A percentile compares a stretch with the other conserved stretches of the same genome.
phyloP scores from a whole-genome alignment of 2,797 vertebrate genomes.

The Typhlichthys eigenmanni region DNA sequence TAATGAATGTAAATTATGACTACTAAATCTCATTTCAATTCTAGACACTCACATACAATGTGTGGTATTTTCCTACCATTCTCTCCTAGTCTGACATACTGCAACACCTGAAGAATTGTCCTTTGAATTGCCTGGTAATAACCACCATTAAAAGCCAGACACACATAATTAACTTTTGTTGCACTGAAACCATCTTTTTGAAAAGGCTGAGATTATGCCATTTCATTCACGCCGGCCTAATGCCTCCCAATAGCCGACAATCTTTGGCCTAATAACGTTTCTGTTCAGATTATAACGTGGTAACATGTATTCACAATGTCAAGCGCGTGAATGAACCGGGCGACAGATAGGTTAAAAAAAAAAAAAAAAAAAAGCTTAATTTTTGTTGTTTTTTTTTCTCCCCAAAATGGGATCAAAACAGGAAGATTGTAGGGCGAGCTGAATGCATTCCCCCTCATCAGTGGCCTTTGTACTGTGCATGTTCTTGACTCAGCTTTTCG shows the following conservation, averaged over 20 bases:
- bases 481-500: conserved; percentile 51
- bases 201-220: conserved; percentile 64
- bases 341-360: conserved; percentile 22
- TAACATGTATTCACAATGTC: conserved; percentile 52
- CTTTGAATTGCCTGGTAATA: conserved; percentile 39
- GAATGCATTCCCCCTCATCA: conserved; percentile 60
- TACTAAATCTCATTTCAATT: conserved; percentile 69
- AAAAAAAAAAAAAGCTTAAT: conserved; percentile 26
- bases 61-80: conserved; percentile 52
- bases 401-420: conserved; percentile 55
- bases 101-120: conserved; percentile 64
- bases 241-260: conserved; percentile 65
- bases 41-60: conserved; percentile 53
- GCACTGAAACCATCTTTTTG: conserved; percentile 68
- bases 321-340: conserved; percentile 38
- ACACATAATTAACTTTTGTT: conserved; percentile 70
- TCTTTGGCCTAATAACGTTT: conserved; percentile 66
- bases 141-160: conserved; percentile 44
- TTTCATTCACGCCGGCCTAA: conserved; percentile 47
- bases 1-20: conserved; percentile 67
- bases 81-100: conserved; percentile 41
- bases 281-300: conserved; percentile 66
- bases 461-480: conserved; percentile 54
- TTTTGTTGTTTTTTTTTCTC: conserved; percentile 27
- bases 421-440: conserved; percentile 54